Conservation (phyloP, 1,140 invertebrate genomes). For the Penaeus vannamei region DNA sequence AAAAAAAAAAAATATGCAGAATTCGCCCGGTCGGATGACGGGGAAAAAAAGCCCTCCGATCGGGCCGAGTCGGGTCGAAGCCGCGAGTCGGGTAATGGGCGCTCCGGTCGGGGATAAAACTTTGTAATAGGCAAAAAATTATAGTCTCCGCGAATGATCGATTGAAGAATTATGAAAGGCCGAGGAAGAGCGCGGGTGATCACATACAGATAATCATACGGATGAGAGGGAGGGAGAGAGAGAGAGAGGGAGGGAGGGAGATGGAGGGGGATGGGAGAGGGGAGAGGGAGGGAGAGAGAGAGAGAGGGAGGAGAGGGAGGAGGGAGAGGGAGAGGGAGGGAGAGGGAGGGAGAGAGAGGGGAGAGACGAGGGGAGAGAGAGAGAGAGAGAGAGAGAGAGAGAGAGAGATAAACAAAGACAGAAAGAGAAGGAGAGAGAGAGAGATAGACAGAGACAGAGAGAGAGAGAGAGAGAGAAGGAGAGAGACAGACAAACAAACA, state of each 20-base stretch:
- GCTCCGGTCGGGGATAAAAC: not conserved
- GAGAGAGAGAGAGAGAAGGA: not conserved
- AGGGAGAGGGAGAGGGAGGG: conserved; percentile 5
- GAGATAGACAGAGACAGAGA: not conserved
- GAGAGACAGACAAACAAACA: too few relatives aligned
- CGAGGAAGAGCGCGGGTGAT: not conserved
- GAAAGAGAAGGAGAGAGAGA: conserved; percentile 6
- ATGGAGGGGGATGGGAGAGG: not conserved
- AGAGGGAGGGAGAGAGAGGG: conserved; percentile 22
- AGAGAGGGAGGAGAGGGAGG: not conserved
- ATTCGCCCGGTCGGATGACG: too few relatives aligned
- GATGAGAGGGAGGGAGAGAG: not conserved
- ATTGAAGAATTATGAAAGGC: conserved; percentile 51
- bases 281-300: not conserved
- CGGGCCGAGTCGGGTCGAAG: not conserved
- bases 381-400: conserved; percentile 38
- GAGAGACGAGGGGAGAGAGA: conserved; percentile 42
- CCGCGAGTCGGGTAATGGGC: not conserved
- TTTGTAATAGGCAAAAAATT: conserved; percentile 54
- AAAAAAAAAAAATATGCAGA: too few relatives aligned
- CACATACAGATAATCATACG: not conserved
- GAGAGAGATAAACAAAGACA: not conserved
- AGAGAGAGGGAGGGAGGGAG: conserved; percentile 32
- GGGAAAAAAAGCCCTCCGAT: too few relatives aligned
- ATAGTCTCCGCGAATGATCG: conserved; percentile 40